Percentiles rank a stretch among this genome's conserved stretches.
phyloP scores from a whole-genome alignment of 2,888 invertebrate genomes.

The Eristalis arbustorum region DNA sequence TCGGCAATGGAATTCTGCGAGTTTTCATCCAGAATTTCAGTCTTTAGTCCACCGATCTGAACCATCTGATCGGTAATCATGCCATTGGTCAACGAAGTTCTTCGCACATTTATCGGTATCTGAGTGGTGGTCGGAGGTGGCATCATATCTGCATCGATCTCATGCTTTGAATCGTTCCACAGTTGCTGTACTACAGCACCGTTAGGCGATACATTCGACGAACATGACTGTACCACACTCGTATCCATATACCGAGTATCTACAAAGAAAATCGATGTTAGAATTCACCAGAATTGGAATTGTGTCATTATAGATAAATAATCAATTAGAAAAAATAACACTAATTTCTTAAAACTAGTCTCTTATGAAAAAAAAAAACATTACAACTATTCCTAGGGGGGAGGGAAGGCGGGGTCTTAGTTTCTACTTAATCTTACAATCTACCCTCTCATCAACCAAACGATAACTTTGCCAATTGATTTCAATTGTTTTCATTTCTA shows the following conservation, averaged over 20 bases:
- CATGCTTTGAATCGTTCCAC: constrained; percentile 80
- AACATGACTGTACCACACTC: constrained; percentile 54
- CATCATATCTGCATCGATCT: constrained; percentile 85
- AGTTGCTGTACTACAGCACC: constrained; percentile 56
- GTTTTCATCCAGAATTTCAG: constrained; percentile 86
- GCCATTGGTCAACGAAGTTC: constrained; percentile 82
- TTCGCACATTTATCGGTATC: constrained; percentile 84
- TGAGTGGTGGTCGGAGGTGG: constrained; percentile 84
- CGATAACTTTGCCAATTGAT: constrained; percentile 29
- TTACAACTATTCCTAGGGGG: constrained; percentile 52
- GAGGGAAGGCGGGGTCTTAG: constrained; percentile 20
- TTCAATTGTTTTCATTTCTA: constrained; percentile 30
- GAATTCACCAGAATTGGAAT: constrained; percentile 66
- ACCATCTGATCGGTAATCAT: constrained; percentile 77
- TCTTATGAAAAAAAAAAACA: constrained; percentile 17
- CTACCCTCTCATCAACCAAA: constrained; percentile 71
- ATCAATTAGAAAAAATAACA: constrained; percentile 24
- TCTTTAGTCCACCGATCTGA: constrained; percentile 83
- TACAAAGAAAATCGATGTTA: constrained; percentile 74
- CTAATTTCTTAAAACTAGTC: constrained; percentile 42
- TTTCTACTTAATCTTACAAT: constrained; percentile 51
- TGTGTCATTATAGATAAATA: constrained; percentile 43
- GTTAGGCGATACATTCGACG: constrained; percentile 28
- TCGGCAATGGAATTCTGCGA: constrained; percentile 82
- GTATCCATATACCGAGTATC: constrained; percentile 78